phyloP scores from a whole-genome alignment of 2,888 invertebrate species.

The Epistrophe grossulariae region DNA sequence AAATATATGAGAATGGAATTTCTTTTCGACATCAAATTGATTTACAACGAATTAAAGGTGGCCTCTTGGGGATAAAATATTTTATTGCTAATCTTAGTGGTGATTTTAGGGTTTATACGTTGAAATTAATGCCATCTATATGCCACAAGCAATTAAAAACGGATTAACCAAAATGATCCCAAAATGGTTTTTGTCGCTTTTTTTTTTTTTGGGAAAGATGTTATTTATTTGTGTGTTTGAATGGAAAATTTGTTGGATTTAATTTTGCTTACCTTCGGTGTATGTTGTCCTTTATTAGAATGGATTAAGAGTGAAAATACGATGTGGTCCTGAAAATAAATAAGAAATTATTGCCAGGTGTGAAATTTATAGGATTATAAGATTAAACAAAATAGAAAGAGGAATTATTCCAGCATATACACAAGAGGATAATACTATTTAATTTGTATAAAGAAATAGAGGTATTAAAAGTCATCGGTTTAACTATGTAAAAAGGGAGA shows the following conservation, averaged over 20 bases:
- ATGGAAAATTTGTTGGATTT: constrained; percentile 30
- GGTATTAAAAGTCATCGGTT: constrained; percentile 3
- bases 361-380: constrained; percentile 54
- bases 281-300: constrained; percentile 61
- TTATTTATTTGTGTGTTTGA: constrained; percentile 6
- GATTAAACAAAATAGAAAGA: constrained; percentile 44
- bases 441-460: constrained; percentile 4
- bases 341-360: constrained; percentile 70
- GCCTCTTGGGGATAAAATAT: constrained; percentile 8
- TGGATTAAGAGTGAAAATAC: constrained; percentile 56
- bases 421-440: constrained; percentile 13
- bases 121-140: constrained; percentile 30
- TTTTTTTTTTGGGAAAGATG: not conserved
- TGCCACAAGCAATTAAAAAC: constrained; percentile 66
- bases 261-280: constrained; percentile 54
- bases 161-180: constrained; percentile 60
- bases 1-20: constrained; percentile 12
- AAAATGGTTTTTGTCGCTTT: constrained; percentile 35
- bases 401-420: constrained; percentile 19
- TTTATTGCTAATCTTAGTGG: constrained; percentile 65
- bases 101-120: constrained; percentile 47
- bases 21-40: constrained; percentile 36
- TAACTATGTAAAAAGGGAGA: not conserved
- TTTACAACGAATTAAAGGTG: constrained; percentile 29
- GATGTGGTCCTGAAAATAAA: constrained; percentile 56